Percentiles rank a stretch among this genome's conserved stretches.
phyloP scores from a whole-genome alignment of 2,113 vertebrate genomes.

The Galemys pyrenaicus region DNA sequence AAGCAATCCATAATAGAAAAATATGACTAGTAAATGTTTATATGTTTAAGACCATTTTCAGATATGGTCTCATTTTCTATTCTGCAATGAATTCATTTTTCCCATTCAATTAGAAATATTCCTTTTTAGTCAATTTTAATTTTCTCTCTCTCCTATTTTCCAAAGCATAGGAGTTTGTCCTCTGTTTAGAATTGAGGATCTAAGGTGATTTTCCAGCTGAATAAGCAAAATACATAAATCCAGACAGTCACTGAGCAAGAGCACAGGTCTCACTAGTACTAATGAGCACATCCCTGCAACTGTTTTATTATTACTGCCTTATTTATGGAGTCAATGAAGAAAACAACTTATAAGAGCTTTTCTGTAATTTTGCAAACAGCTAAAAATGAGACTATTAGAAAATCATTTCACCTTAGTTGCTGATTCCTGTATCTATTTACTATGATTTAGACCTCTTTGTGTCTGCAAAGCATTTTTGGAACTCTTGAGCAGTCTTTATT shows the following conservation, averaged over 20 bases:
- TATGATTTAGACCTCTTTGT: neutral
- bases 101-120: conserved; percentile 64
- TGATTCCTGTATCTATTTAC: neutral
- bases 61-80: conserved; percentile 46
- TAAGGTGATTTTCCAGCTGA: conserved; percentile 44
- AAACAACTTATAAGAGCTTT: neutral
- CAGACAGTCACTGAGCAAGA: neutral
- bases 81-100: conserved; percentile 68
- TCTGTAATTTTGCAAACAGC: neutral
- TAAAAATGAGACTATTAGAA: conserved; percentile 4
- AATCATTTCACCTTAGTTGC: neutral
- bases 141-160: conserved; percentile 71
- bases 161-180: conserved; percentile 11
- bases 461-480: neutral
- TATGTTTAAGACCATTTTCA: conserved; percentile 54
- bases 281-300: neutral
- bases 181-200: conserved; percentile 24
- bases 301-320: neutral
- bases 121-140: conserved; percentile 77
- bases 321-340: neutral
- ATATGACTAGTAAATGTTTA: neutral
- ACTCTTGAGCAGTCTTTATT: neutral
- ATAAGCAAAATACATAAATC: conserved; percentile 56
- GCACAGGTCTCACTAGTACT: neutral
- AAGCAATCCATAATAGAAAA: conserved; percentile 44